Percentiles rank a stretch among this genome's conserved stretches.
Evolutionary conservation across 2,113 vertebrate species (phyloP).

Genomic region (Paradisaea rubra): DNA sequence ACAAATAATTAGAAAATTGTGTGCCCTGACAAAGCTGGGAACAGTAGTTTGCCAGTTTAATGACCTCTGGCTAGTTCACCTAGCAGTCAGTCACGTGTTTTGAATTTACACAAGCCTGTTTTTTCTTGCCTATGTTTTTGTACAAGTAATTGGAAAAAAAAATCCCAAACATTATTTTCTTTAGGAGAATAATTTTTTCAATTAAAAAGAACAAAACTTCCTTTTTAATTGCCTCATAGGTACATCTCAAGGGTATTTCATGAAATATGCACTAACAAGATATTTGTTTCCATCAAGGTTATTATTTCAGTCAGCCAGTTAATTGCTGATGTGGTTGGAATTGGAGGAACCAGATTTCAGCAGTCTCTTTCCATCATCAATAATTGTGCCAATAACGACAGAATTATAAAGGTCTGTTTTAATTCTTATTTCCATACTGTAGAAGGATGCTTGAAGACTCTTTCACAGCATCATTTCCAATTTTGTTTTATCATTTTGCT

Average conservation of each 20-base stretch:
- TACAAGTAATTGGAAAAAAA: background rate
- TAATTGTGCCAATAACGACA: slow-evolving; percentile 97
- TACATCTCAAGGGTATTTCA: background rate
- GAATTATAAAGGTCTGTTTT: slow-evolving; percentile 84
- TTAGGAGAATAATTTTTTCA: background rate
- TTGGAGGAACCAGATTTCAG: slow-evolving; percentile 96
- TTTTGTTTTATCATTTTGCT: background rate
- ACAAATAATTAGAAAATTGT: background rate
- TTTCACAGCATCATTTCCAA: background rate
- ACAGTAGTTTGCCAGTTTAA: background rate
- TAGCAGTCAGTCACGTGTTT: background rate
- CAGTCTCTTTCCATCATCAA: slow-evolving; percentile 98
- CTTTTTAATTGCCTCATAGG: background rate
- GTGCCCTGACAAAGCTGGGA: background rate
- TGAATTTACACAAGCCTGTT: background rate
- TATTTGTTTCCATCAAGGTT: slow-evolving; percentile 75
- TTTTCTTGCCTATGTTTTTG: background rate
- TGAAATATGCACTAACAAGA: background rate
- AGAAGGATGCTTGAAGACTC: background rate
- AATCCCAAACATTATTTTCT: background rate
- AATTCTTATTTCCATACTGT: background rate
- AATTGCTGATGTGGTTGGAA: slow-evolving; percentile 96
- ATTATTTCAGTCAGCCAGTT: slow-evolving; percentile 97
- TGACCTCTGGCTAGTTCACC: background rate
- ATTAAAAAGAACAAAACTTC: background rate